Conservation (phyloP, 2,797 vertebrate genomes). For the Sebastes wilsoni region DNA sequence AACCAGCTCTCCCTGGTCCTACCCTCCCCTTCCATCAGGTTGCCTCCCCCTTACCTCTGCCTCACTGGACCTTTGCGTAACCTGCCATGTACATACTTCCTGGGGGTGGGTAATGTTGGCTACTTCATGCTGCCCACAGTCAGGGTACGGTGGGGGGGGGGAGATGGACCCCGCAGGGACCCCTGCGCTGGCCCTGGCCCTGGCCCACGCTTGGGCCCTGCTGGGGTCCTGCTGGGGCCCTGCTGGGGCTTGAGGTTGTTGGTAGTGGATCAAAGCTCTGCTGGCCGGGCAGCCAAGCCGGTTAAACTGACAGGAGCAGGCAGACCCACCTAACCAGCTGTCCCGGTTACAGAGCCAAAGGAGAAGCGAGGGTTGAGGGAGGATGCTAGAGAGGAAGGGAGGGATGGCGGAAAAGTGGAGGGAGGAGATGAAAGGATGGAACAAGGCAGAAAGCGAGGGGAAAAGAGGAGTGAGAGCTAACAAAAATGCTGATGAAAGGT, state of each 20-base stretch:
- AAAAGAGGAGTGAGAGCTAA: neutral
- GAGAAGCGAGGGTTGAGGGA: conserved; percentile 1
- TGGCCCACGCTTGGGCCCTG: neutral
- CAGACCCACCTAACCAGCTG: conserved; percentile 74
- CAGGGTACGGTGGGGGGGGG: conserved; percentile 6
- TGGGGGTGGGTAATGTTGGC: neutral
- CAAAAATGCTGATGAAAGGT: neutral
- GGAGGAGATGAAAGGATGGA: neutral
- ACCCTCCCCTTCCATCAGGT: neutral
- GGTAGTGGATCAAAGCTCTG: conserved; percentile 72
- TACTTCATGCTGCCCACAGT: conserved; percentile 11
- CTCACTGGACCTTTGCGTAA: conserved; percentile 8
- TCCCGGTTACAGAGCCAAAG: conserved; percentile 67
- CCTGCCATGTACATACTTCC: neutral
- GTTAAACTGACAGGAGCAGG: conserved; percentile 70
- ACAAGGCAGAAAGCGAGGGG: neutral
- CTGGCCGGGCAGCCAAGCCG: conserved; percentile 47
- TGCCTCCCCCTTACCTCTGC: conserved; percentile 3
- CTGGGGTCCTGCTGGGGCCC: neutral
- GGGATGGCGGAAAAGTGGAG: neutral
- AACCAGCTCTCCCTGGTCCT: neutral
- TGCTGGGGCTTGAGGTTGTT: conserved; percentile 48
- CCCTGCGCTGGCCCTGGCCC: conserved; percentile 20
- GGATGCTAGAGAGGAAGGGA: neutral
- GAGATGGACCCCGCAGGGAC: neutral